Evolutionary conservation across 2,113 vertebrate genomes (phyloP).

Genomic region (Xenotilapia leptura): DNA sequence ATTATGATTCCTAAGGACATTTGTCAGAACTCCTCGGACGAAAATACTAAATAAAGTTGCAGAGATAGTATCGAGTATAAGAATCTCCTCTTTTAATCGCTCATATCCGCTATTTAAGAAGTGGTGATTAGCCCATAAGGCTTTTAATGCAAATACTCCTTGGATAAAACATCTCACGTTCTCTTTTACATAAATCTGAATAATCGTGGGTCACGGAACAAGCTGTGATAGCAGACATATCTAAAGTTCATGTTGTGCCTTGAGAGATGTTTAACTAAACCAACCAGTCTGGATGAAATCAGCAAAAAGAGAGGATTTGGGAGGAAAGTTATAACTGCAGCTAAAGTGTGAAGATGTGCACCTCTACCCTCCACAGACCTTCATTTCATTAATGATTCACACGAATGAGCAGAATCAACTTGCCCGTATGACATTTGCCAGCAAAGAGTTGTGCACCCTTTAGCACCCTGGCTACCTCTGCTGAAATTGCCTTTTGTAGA

Average conservation of each 20-base stretch:
- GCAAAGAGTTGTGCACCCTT: not conserved
- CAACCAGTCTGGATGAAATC: slow-evolving; percentile 1
- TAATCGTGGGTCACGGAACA: slow-evolving; percentile 19
- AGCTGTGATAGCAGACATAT: not conserved
- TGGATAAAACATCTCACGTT: not conserved
- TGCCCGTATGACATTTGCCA: not conserved
- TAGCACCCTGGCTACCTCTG: not conserved
- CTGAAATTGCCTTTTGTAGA: not conserved
- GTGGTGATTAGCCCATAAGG: not conserved
- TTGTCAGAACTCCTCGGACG: not conserved
- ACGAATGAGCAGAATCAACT: not conserved
- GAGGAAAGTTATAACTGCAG: not conserved
- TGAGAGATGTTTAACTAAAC: not conserved
- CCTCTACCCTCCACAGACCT: not conserved
- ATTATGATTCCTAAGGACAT: not conserved
- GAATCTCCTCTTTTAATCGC: not conserved
- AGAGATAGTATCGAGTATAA: not conserved
- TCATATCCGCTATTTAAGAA: not conserved
- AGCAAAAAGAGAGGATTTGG: not conserved
- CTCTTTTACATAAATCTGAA: slow-evolving; percentile 40
- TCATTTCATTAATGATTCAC: not conserved
- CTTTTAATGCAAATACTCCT: not conserved
- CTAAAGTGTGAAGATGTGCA: not conserved
- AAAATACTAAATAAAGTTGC: not conserved
- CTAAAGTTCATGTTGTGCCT: slow-evolving; percentile 20